A percentile compares a stretch with the other conserved stretches of the same genome.
phyloP scores from a whole-genome alignment of 1,140 invertebrate species.

The Aphelenchoides avenae region DNA sequence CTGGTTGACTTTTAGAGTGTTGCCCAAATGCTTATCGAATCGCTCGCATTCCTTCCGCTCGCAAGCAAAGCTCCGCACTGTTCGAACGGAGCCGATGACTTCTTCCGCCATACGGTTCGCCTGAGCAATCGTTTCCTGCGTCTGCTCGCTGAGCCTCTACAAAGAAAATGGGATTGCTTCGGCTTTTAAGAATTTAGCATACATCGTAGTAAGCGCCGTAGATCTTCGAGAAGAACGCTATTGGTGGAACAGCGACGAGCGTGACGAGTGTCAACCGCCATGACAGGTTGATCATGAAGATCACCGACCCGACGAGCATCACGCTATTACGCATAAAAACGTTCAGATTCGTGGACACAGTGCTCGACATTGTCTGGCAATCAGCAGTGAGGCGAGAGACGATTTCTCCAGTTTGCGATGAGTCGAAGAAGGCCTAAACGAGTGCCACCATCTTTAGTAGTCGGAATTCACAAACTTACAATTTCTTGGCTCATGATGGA shows the following conservation, averaged over 20 bases:
- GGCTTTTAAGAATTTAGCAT: neutral
- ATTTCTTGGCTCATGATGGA: constrained; percentile 21
- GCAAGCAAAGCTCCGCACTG: constrained; percentile 35
- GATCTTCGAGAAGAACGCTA: constrained; percentile 60
- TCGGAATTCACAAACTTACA: constrained; percentile 4
- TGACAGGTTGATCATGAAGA: constrained; percentile 61
- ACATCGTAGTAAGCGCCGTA: constrained; percentile 60
- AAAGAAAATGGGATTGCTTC: constrained; percentile 11
- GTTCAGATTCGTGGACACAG: constrained; percentile 27
- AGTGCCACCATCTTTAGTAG: constrained; percentile 15
- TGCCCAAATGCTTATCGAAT: constrained; percentile 30
- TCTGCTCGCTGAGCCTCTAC: constrained; percentile 37
- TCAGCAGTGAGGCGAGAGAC: constrained; percentile 39
- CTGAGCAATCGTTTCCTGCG: constrained; percentile 56
- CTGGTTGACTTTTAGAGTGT: constrained; percentile 31
- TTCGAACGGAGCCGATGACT: constrained; percentile 23
- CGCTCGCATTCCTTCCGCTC: constrained; percentile 29
- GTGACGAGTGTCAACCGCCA: constrained; percentile 61
- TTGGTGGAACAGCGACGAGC: constrained; percentile 60
- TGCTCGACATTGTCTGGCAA: constrained; percentile 26
- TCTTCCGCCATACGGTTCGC: constrained; percentile 60
- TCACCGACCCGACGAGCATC: constrained; percentile 54
- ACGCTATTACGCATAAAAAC: constrained; percentile 53
- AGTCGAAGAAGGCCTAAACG: constrained; percentile 42
- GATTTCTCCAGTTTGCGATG: constrained; percentile 43